Evolutionary conservation across 1,140 invertebrate genomes (phyloP).

Genomic region (Monomorium pharaonis): DNA sequence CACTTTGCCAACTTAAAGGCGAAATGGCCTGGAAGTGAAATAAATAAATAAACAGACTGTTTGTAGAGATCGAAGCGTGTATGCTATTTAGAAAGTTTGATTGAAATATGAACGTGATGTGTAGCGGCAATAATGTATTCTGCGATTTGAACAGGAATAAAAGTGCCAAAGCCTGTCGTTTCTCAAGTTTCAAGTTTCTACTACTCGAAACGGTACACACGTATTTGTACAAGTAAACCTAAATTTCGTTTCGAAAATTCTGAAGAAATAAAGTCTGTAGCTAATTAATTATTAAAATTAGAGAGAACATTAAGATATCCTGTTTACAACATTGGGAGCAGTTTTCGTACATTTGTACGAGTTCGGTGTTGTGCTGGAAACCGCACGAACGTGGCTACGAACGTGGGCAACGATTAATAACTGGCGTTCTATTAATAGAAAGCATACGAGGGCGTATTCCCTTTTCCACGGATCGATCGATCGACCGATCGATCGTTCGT

Average conservation of each 20-base stretch:
- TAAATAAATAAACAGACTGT: not conserved
- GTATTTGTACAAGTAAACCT: not conserved
- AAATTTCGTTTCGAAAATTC: not conserved
- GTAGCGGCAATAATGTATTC: not conserved
- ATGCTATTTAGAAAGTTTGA: slow-evolving; percentile 15
- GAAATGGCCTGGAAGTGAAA: not conserved
- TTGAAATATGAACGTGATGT: not conserved
- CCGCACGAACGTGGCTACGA: not conserved
- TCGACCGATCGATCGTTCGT: not conserved
- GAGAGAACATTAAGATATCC: not conserved
- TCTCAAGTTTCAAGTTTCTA: not conserved
- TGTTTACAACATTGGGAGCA: not conserved
- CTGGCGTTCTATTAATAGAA: slow-evolving; percentile 74
- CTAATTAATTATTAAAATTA: not conserved
- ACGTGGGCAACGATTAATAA: slow-evolving; percentile 68
- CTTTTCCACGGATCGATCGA: slow-evolving; percentile 60
- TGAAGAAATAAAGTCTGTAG: not conserved
- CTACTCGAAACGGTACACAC: not conserved
- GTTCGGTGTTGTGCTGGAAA: slow-evolving; percentile 27
- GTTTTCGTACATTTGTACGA: not conserved
- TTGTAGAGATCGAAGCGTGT: not conserved
- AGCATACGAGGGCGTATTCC: slow-evolving; percentile 65
- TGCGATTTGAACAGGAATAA: not conserved
- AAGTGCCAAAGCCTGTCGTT: not conserved
- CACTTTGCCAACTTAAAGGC: too few relatives aligned